Evolutionary conservation across 1,140 invertebrate species (phyloP).

Genomic region (Drosophila serrata): DNA sequence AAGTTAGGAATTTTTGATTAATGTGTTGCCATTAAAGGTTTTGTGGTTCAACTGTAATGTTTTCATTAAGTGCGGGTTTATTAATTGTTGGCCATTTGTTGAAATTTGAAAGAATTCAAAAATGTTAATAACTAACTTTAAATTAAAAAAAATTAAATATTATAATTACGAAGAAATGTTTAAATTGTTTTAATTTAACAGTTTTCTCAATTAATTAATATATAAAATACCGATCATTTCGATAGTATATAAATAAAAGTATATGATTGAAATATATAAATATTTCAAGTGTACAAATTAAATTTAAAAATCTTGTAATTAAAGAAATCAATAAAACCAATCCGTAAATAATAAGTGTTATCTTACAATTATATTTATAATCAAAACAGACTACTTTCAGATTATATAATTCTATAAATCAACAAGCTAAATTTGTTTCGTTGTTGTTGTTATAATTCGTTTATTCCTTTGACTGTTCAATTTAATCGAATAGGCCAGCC

Average conservation of each 20-base stretch:
- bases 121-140: background rate
- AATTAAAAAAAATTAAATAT: no score
- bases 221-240: background rate
- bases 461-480: background rate
- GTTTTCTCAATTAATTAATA: background rate
- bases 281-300: background rate
- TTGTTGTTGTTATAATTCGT: conserved; percentile 1
- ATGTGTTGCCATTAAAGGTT: conserved; percentile 36
- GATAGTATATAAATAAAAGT: background rate
- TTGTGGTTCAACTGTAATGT: conserved; percentile 10
- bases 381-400: background rate
- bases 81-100: conserved; percentile 2
- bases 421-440: background rate
- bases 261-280: background rate
- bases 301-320: background rate
- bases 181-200: background rate
- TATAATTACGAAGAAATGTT: background rate
- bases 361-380: background rate
- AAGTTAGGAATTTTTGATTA: conserved; percentile 22
- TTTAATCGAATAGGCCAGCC: conserved; percentile 21
- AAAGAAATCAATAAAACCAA: background rate
- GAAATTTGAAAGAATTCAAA: background rate
- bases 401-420: background rate
- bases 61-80: conserved; percentile 12
- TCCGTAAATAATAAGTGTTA: background rate